Evolutionary conservation across 2,888 invertebrate genomes (phyloP).

Genomic region (Lasioglossum morio): DNA sequence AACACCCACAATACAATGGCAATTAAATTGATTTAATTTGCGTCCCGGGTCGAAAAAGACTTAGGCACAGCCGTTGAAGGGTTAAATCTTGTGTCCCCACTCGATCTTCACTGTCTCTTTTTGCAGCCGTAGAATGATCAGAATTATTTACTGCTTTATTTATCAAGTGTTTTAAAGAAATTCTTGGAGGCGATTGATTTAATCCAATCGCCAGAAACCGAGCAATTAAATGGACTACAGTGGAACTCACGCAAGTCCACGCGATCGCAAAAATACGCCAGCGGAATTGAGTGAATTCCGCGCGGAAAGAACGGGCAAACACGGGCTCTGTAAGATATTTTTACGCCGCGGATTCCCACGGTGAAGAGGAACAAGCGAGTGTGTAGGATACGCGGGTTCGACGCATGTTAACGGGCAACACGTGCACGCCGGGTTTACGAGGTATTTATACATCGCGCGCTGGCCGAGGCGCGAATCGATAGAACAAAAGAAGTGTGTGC

Average conservation of each 20-base stretch:
- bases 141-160: neutral
- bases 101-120: too few species aligned
- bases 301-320: neutral
- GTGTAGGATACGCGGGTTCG: constrained; percentile 8
- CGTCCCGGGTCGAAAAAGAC: too few species aligned
- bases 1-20: too few species aligned
- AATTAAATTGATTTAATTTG: too few species aligned
- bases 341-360: constrained; percentile 55
- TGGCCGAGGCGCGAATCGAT: constrained; percentile 60
- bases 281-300: neutral
- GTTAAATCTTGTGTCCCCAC: too few species aligned
- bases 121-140: too few species aligned
- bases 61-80: too few species aligned
- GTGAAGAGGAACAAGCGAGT: constrained; percentile 41
- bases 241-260: neutral
- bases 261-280: neutral
- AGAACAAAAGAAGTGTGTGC: constrained; percentile 44
- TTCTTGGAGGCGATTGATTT: neutral
- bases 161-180: neutral
- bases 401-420: constrained; percentile 55
- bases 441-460: constrained; percentile 60
- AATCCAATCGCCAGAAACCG: too few species aligned
- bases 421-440: constrained; percentile 47
- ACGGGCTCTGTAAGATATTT: constrained; percentile 39
- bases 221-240: neutral